Base-by-base conservation (phyloP, 2,888 invertebrate genomes). In the Emmelina monodactyla region DNA sequence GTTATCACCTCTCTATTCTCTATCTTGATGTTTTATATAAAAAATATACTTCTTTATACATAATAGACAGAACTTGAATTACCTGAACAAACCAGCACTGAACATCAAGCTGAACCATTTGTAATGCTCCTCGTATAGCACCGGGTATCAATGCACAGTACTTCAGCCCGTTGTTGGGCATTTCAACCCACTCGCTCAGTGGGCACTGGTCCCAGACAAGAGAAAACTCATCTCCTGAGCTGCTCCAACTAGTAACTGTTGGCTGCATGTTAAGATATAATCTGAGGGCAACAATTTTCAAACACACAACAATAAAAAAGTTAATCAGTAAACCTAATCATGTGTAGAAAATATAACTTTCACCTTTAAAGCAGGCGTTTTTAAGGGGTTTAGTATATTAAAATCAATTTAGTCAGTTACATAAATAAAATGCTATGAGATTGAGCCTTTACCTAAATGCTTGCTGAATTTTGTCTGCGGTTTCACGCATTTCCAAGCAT, bases 71-170 rank as follows among this genome's bases (percentile, higher is more conserved):
- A n/a, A n/a, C n/a, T n/a, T n/a, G n/a, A n/a, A n/a, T 45, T 53
- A 85, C 85, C 83, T 88, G 88, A 1, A 92, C 89, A 81, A 98
- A 95, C 91, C 92, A 94, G 49, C 92, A 90, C 54, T 92, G 89
- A 4, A 97, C 92, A 70, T 98, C 97, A 62, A 98, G 84, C 64
- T 98, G 97, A 28, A 98, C 97, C 95, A 99, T 99, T 83, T 99
- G 98, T 52, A 98, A 82, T 6, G 98, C 97, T 12, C 99, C 99
- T 41, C 97, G 84, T 37, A 94, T 86, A 16, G 89, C 86, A 0
- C 99, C 99, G 40, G 95, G 93, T 32, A 99, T 84, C 40, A 99
- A 84, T 48, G 93, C 92, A 47, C 94, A 94, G 65, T 97, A 98
- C 58, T 93, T 92, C 11, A 98, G 82, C 43, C 88, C 87, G 41